phyloP scores from a whole-genome alignment of 2,888 invertebrate species.

The Dascillus cervinus region DNA sequence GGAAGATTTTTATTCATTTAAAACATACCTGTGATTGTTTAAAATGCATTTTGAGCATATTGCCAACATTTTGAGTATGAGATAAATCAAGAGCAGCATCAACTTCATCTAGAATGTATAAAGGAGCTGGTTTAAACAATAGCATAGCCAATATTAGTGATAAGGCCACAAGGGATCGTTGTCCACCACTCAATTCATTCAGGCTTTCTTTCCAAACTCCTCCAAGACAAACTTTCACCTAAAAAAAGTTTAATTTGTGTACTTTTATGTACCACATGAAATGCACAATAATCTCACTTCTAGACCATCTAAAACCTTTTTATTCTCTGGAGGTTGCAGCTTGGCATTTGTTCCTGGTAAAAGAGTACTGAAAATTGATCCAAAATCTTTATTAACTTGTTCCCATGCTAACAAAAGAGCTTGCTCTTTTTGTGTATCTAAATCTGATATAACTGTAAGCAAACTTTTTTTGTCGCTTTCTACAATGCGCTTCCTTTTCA shows the following conservation, averaged over 20 bases:
- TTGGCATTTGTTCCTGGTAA: slow-evolving; percentile 85
- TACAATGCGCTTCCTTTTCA: slow-evolving; percentile 58
- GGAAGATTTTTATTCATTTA: too few relatives aligned
- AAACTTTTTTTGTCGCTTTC: slow-evolving; percentile 68
- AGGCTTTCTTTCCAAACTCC: slow-evolving; percentile 93
- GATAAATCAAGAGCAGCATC: slow-evolving; percentile 96
- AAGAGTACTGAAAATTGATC: slow-evolving; percentile 85
- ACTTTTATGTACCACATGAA: too few relatives aligned
- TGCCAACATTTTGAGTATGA: slow-evolving; percentile 97
- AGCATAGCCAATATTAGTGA: slow-evolving; percentile 94
- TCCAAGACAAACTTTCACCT: slow-evolving; percentile 83
- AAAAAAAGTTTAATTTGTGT: slow-evolving; percentile 21
- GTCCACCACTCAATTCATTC: slow-evolving; percentile 92
- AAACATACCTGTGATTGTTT: slow-evolving; percentile 78
- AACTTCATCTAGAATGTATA: slow-evolving; percentile 99
- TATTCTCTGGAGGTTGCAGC: slow-evolving; percentile 65
- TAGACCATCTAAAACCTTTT: slow-evolving; percentile 72
- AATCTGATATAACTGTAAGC: slow-evolving; percentile 68
- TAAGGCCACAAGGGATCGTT: slow-evolving; percentile 90
- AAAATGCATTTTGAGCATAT: slow-evolving; percentile 89
- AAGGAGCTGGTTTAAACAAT: slow-evolving; percentile 93
- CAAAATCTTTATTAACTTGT: slow-evolving; percentile 87
- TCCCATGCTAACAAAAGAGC: slow-evolving; percentile 76
- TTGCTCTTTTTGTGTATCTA: slow-evolving; percentile 85
- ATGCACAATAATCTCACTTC: too few relatives aligned